Conservation (phyloP, 2,888 invertebrate species). For the Platerodrilus igneus region DNA sequence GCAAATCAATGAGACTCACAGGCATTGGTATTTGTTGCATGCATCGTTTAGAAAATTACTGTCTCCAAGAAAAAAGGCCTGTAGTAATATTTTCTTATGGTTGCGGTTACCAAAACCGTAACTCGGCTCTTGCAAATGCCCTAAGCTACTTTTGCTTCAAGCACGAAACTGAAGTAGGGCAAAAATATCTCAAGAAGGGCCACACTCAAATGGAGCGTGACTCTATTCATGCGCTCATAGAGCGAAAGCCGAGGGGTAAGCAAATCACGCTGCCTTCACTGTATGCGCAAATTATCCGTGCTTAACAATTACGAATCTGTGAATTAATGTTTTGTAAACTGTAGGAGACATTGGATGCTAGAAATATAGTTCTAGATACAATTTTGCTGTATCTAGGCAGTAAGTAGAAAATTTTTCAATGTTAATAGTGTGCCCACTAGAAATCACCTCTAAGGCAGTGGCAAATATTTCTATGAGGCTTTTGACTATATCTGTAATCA, state of each 20-base stretch:
- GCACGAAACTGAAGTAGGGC: constrained; percentile 7
- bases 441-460: not conserved
- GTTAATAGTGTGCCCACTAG: not conserved
- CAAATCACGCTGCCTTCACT: constrained; percentile 21
- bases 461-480: no score
- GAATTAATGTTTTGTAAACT: not conserved
- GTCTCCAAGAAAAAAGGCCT: constrained; percentile 6
- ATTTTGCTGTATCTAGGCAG: not conserved
- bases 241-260: constrained; percentile 20
- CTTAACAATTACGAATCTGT: not conserved
- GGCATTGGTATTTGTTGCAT: not conserved
- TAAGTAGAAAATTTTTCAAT: not conserved
- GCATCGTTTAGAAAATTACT: constrained; percentile 3
- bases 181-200: constrained; percentile 22
- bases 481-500: no score
- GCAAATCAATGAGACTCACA: constrained; percentile 1
- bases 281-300: constrained; percentile 14
- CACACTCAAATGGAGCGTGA: constrained; percentile 29
- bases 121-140: constrained; percentile 23
- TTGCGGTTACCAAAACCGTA: constrained; percentile 27
- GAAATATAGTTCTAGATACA: not conserved
- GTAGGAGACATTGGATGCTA: not conserved
- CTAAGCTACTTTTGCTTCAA: constrained; percentile 13
- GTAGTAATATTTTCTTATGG: constrained; percentile 26
- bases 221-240: constrained; percentile 23